Evolutionary conservation across 2,888 invertebrate genomes (phyloP).

Genomic region (Drosophila kanekoi): DNA sequence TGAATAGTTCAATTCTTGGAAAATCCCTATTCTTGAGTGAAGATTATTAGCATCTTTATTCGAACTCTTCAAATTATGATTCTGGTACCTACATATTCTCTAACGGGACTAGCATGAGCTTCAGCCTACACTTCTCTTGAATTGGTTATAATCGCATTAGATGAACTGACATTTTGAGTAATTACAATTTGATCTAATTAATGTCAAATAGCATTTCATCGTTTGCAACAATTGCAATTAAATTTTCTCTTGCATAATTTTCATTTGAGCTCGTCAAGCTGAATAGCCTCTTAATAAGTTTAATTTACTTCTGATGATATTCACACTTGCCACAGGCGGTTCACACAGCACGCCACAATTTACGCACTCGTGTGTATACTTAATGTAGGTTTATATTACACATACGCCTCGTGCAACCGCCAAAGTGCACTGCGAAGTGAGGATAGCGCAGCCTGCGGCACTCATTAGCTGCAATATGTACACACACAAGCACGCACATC

Average conservation of each 20-base stretch:
- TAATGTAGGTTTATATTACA: slow-evolving; percentile 33
- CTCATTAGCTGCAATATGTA: slow-evolving; percentile 65
- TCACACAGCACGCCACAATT: slow-evolving; percentile 4
- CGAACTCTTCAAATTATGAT: no score
- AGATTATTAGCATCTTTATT: no score
- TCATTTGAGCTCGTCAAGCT: background rate
- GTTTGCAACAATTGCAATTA: slow-evolving; percentile 6
- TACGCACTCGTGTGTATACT: slow-evolving; percentile 1
- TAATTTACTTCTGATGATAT: slow-evolving; percentile 7
- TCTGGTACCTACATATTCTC: no score
- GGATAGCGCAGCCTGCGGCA: slow-evolving; percentile 38
- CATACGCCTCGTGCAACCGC: slow-evolving; percentile 46
- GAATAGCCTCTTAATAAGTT: slow-evolving; percentile 21
- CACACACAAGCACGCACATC: slow-evolving; percentile 8
- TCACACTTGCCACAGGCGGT: slow-evolving; percentile 10
- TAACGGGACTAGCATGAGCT: no score
- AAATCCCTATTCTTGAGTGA: no score
- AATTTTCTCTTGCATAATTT: slow-evolving; percentile 7
- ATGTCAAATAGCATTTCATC: background rate
- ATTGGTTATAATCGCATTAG: no score
- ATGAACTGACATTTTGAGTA: background rate
- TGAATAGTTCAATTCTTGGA: no score
- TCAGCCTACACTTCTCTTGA: no score
- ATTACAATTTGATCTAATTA: background rate
- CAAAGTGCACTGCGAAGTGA: slow-evolving; percentile 13